Conservation (phyloP, 2,888 invertebrate genomes). For the Coenonympha arcania region DNA sequence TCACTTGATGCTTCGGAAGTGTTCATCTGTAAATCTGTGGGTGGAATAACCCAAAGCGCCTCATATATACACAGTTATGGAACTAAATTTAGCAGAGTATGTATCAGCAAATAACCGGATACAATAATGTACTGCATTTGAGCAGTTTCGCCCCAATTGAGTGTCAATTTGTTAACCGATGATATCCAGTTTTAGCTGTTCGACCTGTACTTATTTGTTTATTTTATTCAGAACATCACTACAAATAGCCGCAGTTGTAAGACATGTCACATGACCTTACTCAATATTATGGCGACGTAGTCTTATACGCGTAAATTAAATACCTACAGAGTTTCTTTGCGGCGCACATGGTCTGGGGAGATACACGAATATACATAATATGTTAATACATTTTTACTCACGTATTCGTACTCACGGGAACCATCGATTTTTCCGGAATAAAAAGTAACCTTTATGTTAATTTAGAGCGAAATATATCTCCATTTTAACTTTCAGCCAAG, state of each 20-base stretch:
- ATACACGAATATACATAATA: too few relatives aligned
- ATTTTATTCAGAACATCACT: slow-evolving; percentile 22
- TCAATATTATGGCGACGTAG: slow-evolving; percentile 25
- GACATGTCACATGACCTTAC: slow-evolving; percentile 28
- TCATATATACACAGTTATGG: not conserved
- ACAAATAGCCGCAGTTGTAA: slow-evolving; percentile 11
- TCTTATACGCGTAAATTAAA: too few relatives aligned
- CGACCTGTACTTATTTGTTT: slow-evolving; percentile 22
- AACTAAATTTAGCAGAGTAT: too few relatives aligned
- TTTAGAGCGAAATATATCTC: too few relatives aligned
- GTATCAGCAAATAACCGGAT: slow-evolving; percentile 41
- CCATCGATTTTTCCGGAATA: too few relatives aligned
- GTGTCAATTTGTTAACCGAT: slow-evolving; percentile 38
- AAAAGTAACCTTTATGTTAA: too few relatives aligned
- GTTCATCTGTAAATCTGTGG: too few relatives aligned
- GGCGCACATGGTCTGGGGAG: not conserved
- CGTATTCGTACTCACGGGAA: too few relatives aligned
- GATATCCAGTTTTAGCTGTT: slow-evolving; percentile 36
- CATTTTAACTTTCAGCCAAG: too few relatives aligned
- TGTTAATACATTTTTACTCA: too few relatives aligned
- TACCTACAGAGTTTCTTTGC: too few relatives aligned
- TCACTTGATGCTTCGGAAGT: too few relatives aligned
- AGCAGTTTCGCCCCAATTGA: slow-evolving; percentile 43
- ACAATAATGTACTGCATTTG: slow-evolving; percentile 33
- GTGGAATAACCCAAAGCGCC: slow-evolving; percentile 22